Percentiles rank a stretch among this genome's conserved stretches.
phyloP scores from a whole-genome alignment of 2,888 invertebrate genomes.

The Eledone cirrhosa region DNA sequence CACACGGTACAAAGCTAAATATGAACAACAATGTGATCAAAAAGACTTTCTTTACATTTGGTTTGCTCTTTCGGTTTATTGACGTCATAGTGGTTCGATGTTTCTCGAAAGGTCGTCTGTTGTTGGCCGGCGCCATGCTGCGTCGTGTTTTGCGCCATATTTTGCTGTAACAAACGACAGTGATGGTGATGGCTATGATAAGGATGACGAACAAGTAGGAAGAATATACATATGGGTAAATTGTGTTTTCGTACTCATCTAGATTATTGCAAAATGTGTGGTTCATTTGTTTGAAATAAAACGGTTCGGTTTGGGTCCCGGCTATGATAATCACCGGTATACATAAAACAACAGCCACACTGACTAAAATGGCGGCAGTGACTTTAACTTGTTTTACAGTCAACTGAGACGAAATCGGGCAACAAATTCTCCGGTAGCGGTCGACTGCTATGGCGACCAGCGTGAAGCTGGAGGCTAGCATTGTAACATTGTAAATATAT shows the following conservation, averaged over 20 bases:
- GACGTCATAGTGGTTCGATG: neutral
- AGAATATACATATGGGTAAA: neutral
- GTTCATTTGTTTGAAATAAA: neutral
- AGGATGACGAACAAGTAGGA: neutral
- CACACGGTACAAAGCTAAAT: neutral
- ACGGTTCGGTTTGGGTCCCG: neutral
- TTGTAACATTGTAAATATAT: neutral
- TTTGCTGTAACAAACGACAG: neutral
- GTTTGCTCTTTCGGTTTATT: neutral
- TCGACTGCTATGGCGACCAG: constrained; percentile 8
- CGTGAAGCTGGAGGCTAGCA: neutral
- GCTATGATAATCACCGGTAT: neutral
- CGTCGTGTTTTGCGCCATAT: neutral
- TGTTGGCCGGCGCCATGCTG: neutral
- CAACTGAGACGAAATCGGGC: neutral
- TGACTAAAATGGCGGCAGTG: neutral
- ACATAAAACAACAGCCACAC: neutral
- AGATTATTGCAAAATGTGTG: neutral
- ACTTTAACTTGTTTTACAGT: neutral
- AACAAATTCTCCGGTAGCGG: constrained; percentile 11
- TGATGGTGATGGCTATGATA: neutral
- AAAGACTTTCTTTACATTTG: neutral
- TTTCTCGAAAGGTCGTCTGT: neutral
- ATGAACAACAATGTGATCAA: constrained; percentile 10
- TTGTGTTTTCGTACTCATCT: neutral